Evolutionary conservation across 2,797 vertebrate genomes (phyloP), one percentile per base, ranked within the genome.

Genomic region (Protonibea diacanthus): DNA sequence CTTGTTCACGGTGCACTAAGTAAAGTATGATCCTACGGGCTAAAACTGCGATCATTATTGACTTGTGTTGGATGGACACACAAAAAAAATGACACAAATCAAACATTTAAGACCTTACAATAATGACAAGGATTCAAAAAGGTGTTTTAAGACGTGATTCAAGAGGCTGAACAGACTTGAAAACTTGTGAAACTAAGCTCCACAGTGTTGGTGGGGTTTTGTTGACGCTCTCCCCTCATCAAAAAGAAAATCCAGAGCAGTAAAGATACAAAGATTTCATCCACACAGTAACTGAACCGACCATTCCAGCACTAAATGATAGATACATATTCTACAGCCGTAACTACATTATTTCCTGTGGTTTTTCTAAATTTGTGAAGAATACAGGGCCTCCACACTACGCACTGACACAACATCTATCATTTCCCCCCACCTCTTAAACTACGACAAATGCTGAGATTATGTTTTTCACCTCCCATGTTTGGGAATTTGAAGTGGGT

Each of bases 211-310:
- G 25, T 61, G 21, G 20, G 71, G 58, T 45, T 78, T 76, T 74
- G 21, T 71, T 53, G 47, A 76, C 15, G 9, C 9, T 44, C 33
- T 56, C 57, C 25, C 15, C 10, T 48, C 18, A 9, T 45, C 38
- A 60, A 21, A 76, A 33, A 70, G 3, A 17, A 79, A 68, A 60
- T 74, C 55, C 47, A 29, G 33, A 14, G 52, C 62, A 63, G 65
- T 40, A 27, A 76, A 77, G 0, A 56, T 13, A 55, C 40, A 47
- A 18, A 61, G 25, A 51, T 38, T 45, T 38, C 3, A 52, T 21
- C 57, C 27, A 17, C 18, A 56, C n/a, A 62, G 10, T 15, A 21
- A 76, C 17, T n/a, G 51, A 56, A 47, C 29, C 38, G 7, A 21
- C 2, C 27, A n/a, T 13, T 51, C 13, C 5, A 67, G 51, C n/a